Conservation (phyloP, 2,113 vertebrate genomes). For the Campylomormyrus tamandua region DNA sequence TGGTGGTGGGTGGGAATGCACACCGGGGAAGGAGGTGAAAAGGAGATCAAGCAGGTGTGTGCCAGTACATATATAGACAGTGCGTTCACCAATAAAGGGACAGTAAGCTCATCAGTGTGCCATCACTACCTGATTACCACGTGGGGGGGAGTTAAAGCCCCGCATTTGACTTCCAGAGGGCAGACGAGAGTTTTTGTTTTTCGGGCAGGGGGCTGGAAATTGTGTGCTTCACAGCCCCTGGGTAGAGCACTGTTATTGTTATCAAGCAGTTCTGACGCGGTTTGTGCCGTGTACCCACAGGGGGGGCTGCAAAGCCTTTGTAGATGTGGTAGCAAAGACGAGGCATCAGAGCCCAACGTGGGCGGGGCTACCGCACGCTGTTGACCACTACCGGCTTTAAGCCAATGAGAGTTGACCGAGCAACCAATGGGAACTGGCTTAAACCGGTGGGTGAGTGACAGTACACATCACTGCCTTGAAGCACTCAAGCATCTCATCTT, state of each 20-base stretch:
- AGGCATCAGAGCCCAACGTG: not conserved
- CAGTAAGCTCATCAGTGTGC: not conserved
- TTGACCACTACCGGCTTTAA: not conserved
- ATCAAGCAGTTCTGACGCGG: not conserved
- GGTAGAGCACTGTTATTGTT: not conserved
- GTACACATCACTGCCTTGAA: constrained; percentile 30
- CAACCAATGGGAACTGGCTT: not conserved
- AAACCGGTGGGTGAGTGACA: not conserved
- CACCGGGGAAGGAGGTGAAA: not conserved
- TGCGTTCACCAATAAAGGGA: not conserved
- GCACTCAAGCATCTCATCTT: constrained; percentile 23
- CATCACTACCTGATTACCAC: not conserved
- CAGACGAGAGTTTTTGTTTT: not conserved
- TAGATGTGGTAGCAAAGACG: not conserved
- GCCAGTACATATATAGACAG: not conserved
- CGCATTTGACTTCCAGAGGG: not conserved
- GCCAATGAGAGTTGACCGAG: not conserved
- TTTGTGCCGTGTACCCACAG: not conserved
- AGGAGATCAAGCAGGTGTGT: not conserved
- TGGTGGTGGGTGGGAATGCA: constrained; percentile 19
- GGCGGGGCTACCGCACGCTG: not conserved
- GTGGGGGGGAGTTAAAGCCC: not conserved
- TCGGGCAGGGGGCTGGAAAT: too few species aligned
- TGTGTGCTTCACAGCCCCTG: not conserved
- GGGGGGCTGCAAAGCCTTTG: not conserved